These are phyloP conservation scores for Marcusenius ussheri DNA, from an alignment of 2,113 vertebrate genomes.

Conservation along the genomic window DNA sequence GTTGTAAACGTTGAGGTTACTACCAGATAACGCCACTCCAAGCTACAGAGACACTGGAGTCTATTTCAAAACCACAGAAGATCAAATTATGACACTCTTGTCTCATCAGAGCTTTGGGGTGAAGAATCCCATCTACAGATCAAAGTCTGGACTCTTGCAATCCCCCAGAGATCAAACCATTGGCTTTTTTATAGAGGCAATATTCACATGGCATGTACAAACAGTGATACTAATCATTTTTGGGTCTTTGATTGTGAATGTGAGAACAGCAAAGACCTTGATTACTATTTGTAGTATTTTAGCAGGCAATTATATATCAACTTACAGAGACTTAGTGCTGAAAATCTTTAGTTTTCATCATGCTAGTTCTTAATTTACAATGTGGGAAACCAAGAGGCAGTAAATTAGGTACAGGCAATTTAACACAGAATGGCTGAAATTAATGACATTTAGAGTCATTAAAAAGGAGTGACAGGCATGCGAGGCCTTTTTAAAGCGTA, in stretches of 20 bases:
- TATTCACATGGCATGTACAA: background rate
- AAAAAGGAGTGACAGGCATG: background rate
- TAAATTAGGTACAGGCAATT: background rate
- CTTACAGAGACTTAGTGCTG: background rate
- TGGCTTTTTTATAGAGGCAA: background rate
- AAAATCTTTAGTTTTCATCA: constrained; percentile 1
- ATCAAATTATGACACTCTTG: background rate
- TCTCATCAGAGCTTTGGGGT: background rate
- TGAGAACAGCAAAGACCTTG: background rate
- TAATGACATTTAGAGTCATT: constrained; percentile 2
- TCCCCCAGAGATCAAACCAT: background rate
- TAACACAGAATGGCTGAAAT: background rate
- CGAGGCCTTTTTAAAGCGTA: background rate
- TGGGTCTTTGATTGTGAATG: background rate
- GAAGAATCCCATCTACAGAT: background rate
- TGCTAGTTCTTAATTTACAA: background rate
- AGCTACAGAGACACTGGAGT: background rate
- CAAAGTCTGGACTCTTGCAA: background rate
- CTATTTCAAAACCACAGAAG: background rate
- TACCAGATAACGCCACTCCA: background rate
- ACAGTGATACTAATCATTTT: background rate
- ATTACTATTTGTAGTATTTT: background rate
- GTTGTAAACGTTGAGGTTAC: background rate
- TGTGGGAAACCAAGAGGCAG: background rate
- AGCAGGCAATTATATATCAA: background rate